Conservation (phyloP, 2,797 vertebrate species). For the Notamacropus eugenii region DNA sequence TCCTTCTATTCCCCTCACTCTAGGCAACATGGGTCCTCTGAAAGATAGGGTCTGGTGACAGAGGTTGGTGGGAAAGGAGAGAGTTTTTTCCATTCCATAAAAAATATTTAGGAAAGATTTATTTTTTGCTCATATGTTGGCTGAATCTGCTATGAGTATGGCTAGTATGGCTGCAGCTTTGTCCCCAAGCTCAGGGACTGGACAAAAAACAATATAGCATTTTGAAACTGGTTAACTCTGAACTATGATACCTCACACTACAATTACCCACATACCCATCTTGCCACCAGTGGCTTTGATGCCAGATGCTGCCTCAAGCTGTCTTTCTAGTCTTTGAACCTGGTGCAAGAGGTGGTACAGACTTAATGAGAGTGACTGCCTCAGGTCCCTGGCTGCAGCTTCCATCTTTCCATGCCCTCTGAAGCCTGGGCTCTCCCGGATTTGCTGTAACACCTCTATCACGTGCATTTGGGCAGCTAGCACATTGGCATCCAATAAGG, state of each 20-base stretch:
- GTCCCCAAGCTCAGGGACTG: background rate
- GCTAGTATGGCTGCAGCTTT: background rate
- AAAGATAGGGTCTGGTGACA: background rate
- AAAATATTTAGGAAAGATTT: background rate
- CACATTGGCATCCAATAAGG: slow-evolving; percentile 87
- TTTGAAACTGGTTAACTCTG: slow-evolving; percentile 3
- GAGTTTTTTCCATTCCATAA: background rate
- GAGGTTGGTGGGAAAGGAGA: background rate
- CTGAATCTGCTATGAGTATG: background rate
- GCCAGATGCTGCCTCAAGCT: slow-evolving; percentile 81
- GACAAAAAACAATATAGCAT: background rate
- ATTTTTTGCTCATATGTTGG: background rate
- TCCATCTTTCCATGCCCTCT: slow-evolving; percentile 69
- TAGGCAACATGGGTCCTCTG: background rate
- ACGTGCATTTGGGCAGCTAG: slow-evolving; percentile 84
- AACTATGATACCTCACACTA: background rate
- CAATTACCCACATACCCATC: slow-evolving; percentile 82
- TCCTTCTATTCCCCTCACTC: background rate
- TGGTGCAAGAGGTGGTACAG: slow-evolving; percentile 86
- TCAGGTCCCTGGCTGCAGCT: slow-evolving; percentile 83
- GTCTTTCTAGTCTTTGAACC: slow-evolving; percentile 84
- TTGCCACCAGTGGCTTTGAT: slow-evolving; percentile 85
- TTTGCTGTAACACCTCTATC: slow-evolving; percentile 46
- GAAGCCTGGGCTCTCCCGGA: background rate
- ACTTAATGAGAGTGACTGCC: slow-evolving; percentile 82